Percentiles rank a stretch among this genome's conserved stretches.
These are phyloP conservation scores for Siphlonurus alternatus DNA, from an alignment of 2,888 invertebrate genomes.

Conservation along the genomic window DNA sequence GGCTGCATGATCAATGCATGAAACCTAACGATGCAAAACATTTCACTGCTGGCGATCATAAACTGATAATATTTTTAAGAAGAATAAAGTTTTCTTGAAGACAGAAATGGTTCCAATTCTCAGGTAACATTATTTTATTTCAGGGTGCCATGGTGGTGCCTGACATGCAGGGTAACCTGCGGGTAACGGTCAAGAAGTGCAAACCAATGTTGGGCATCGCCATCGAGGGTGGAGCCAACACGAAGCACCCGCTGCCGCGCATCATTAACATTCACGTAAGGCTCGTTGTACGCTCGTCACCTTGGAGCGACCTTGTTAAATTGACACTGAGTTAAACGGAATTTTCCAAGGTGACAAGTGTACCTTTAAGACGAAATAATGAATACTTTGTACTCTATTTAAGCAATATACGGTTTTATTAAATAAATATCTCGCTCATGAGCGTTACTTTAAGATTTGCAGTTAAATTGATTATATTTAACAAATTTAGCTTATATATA, in stretches of 20 bases:
- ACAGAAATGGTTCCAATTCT: no score
- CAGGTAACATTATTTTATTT: no score
- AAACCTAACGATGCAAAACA: no score
- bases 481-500: neutral
- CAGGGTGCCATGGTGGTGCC: constrained; percentile 46
- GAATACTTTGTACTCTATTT: neutral
- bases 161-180: constrained; percentile 75
- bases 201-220: constrained; percentile 91
- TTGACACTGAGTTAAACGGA: neutral
- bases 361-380: neutral
- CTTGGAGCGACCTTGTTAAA: no score
- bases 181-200: constrained; percentile 80
- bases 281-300: constrained; percentile 13
- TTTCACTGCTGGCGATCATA: no score
- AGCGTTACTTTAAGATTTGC: no score
- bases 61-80: no score
- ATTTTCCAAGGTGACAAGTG: neutral
- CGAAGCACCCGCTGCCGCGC: constrained; percentile 82
- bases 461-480: no score
- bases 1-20: no score
- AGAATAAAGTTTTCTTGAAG: no score
- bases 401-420: neutral
- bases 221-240: constrained; percentile 94
- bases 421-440: no score
- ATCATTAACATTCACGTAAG: constrained; percentile 94